Percentiles rank a stretch among this genome's conserved stretches.
Evolutionary conservation across 2,797 vertebrate species (phyloP).

Genomic region (Tangara arthus): DNA sequence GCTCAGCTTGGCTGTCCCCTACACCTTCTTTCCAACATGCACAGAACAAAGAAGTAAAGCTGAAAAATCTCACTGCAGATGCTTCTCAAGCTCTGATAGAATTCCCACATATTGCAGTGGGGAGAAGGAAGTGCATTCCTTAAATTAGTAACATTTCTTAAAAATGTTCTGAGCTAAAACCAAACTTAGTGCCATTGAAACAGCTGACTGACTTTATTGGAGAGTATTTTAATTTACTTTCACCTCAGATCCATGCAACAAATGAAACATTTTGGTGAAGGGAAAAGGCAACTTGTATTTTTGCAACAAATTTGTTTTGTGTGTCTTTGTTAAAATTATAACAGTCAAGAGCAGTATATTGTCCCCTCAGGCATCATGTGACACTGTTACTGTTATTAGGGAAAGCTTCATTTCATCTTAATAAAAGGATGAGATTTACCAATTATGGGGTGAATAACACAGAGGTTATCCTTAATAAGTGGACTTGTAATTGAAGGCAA

Average conservation of each 20-base stretch:
- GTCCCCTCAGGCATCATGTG: background rate
- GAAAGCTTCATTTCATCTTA: background rate
- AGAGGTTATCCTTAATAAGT: slow-evolving; percentile 17
- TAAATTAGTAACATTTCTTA: background rate
- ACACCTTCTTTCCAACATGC: accelerated
- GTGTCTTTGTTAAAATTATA: background rate
- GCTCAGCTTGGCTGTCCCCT: background rate
- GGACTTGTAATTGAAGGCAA: slow-evolving; percentile 13
- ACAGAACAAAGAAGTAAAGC: background rate
- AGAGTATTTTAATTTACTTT: background rate
- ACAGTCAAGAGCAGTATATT: background rate
- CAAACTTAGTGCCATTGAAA: background rate
- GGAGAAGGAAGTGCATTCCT: background rate
- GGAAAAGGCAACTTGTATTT: background rate
- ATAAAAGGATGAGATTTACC: slow-evolving; percentile 30
- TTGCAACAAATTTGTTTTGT: background rate
- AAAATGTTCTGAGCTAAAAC: background rate
- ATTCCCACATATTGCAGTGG: background rate
- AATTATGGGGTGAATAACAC: background rate
- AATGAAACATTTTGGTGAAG: background rate
- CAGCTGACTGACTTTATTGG: background rate
- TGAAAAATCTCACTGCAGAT: background rate
- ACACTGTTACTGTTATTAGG: background rate
- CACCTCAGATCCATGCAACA: background rate
- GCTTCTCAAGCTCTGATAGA: background rate